Evolutionary conservation across 2,888 invertebrate species (phyloP).

Genomic region (Bombylius discolor): DNA sequence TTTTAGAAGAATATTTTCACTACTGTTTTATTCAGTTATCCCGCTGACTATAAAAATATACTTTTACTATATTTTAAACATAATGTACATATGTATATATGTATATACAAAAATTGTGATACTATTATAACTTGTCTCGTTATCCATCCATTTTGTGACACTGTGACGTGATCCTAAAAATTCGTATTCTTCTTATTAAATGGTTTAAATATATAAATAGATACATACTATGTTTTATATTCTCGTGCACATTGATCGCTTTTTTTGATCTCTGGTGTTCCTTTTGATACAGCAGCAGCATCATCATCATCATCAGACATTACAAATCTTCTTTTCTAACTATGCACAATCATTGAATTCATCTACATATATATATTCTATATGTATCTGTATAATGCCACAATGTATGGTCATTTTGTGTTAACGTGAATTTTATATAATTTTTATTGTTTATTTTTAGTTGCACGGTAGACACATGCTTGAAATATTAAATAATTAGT

Average conservation of each 20-base stretch:
- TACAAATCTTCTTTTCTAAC: too few relatives aligned
- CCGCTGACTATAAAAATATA: too few relatives aligned
- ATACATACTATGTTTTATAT: neutral
- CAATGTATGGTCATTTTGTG: neutral
- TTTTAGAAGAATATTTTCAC: neutral
- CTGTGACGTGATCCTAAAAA: neutral
- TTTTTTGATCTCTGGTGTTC: neutral
- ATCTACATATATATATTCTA: too few relatives aligned
- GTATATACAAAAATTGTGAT: neutral
- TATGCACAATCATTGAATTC: too few relatives aligned
- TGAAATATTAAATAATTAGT: conserved; percentile 9
- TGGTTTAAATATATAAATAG: neutral
- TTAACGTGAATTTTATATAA: neutral
- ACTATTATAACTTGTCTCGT: neutral
- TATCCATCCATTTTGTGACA: neutral
- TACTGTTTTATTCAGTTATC: too few relatives aligned
- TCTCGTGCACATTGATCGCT: neutral
- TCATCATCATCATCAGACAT: too few relatives aligned
- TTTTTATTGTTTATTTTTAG: neutral
- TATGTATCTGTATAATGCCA: too few relatives aligned
- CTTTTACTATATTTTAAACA: too few relatives aligned
- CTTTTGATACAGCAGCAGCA: neutral
- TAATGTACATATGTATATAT: neutral
- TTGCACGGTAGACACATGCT: conserved; percentile 5
- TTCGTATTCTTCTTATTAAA: neutral